Conservation (phyloP, 2,888 invertebrate species). For the Scaptomyza cyrtandrae region DNA sequence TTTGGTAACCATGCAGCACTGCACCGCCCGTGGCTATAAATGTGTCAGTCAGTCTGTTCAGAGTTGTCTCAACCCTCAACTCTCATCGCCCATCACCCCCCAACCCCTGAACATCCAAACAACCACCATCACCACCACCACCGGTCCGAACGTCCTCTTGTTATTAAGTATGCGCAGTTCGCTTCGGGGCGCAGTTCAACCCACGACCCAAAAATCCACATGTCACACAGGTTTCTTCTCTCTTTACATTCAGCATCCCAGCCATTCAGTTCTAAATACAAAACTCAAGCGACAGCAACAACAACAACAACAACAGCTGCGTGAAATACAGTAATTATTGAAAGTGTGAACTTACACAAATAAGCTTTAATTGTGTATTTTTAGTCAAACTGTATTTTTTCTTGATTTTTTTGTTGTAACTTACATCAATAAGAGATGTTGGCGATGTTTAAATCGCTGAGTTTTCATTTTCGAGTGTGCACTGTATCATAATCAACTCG, state of each 20-base stretch:
- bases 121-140: conserved; percentile 51
- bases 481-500: conserved; percentile 36
- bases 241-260: conserved; percentile 16
- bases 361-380: background rate
- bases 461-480: background rate
- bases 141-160: conserved; percentile 13
- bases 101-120: conserved; percentile 20
- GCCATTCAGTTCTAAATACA: conserved; percentile 26
- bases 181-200: conserved; percentile 36
- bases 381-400: background rate
- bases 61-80: background rate
- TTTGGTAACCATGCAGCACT: conserved; percentile 64
- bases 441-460: background rate
- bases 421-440: background rate
- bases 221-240: conserved; percentile 37
- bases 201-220: conserved; percentile 43
- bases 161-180: conserved; percentile 40
- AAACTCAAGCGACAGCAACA: conserved; percentile 24
- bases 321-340: conserved; percentile 11
- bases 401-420: no score
- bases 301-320: conserved; percentile 37
- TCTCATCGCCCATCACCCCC: conserved; percentile 10
- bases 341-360: background rate
- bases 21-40: conserved; percentile 54
- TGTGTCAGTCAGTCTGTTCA: conserved; percentile 57